Base-by-base conservation (phyloP, 2,888 invertebrate genomes). In the Drosophila basisetae region DNA sequence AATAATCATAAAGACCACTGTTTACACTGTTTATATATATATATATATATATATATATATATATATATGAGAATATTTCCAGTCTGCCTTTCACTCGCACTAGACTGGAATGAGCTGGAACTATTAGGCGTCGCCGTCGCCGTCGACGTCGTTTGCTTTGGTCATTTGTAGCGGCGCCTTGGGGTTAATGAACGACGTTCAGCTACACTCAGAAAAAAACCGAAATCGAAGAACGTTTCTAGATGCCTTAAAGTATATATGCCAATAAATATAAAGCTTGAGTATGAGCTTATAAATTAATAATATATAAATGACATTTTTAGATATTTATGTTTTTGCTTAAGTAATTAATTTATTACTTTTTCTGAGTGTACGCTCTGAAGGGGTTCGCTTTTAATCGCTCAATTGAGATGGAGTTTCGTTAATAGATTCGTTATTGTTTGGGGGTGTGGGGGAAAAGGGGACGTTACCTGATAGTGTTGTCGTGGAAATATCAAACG, bases 401-500 rank as follows among this genome's bases (percentile, higher is more conserved):
- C 59, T 62, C 25, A 60, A 43, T 64, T 60, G 33, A 22, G 28
- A 28, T 39, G 59, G 25, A 2, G 49, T 54, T 25, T 28, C 30
- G 28, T 52, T 28, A 52, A 22, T 52, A 52, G 71, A 28, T 28
- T 28, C 28, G 11, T 37, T 55, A 28, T 13, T 37, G 13, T n/a
- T 2, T 2, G 11, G 11, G 7, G 7, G 2, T 61, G 55, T 6
- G 43, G 25, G 25, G 5, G 37, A 16, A 5, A 11, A 13, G n/a
- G 25, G 11, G 16, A 37, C 37, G 73, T 83, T 86, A 90, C 81
- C 83, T 91, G 91, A 88, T 92, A 92, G 78, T 92, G 92, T 76
- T 84, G 92, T 65, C 93, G 90, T 69, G 93, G 92, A 81, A 91
- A 92, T 80, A 92, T 87, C 69, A 93, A 73, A 68, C 93, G 91